These are phyloP conservation scores for Sebastes fasciatus DNA, from an alignment of 2,113 vertebrate genomes.

Conservation along the genomic window DNA sequence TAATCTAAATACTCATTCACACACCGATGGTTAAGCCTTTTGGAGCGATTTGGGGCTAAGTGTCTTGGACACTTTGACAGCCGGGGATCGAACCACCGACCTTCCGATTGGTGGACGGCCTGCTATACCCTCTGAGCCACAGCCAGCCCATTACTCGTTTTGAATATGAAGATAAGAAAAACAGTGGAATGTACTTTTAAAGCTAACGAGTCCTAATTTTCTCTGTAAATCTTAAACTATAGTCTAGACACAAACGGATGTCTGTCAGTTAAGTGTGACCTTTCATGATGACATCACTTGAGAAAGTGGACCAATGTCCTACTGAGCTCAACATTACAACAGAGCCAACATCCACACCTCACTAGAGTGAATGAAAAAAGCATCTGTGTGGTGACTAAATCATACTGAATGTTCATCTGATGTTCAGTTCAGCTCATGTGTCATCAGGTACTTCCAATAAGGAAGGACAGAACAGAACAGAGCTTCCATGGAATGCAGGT, in stretches of 20 bases:
- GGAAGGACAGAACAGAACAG: background rate
- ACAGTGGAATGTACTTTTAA: background rate
- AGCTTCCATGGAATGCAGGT: background rate
- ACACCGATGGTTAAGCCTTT: no score
- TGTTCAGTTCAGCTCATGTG: background rate
- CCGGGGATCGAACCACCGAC: no score
- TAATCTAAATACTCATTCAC: no score
- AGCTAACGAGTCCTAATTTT: background rate
- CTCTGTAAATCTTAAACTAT: conserved; percentile 12
- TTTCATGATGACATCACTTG: conserved; percentile 11
- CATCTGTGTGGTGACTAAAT: conserved; percentile 17
- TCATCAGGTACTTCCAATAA: background rate
- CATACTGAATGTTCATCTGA: background rate
- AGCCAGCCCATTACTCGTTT: background rate
- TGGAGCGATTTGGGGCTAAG: no score
- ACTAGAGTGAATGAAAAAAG: conserved; percentile 4
- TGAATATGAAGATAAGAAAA: background rate
- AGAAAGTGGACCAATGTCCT: conserved; percentile 9
- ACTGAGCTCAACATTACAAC: conserved; percentile 4
- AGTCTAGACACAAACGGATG: background rate
- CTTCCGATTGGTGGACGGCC: no score
- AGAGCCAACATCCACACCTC: conserved; percentile 9
- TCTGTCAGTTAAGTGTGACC: conserved; percentile 3
- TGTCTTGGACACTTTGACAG: no score
- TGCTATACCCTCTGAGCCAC: no score